phyloP scores from a whole-genome alignment of 2,113 vertebrate genomes.

The Lycaon pictus region DNA sequence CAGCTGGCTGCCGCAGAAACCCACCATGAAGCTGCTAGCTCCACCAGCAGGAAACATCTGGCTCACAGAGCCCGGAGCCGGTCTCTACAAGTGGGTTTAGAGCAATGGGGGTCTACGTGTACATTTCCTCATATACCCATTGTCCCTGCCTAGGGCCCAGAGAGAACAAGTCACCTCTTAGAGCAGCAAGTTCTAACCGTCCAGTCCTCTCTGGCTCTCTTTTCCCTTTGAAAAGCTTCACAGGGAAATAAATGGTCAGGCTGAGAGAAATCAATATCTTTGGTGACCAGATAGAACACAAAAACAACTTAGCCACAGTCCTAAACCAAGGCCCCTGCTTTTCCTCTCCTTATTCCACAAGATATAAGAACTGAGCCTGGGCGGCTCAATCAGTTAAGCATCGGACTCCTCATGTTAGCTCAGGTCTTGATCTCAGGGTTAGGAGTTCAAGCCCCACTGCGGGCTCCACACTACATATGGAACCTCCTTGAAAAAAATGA shows the following conservation, averaged over 20 bases:
- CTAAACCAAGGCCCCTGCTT: background rate
- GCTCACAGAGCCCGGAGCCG: rapidly evolving
- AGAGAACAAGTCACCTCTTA: background rate
- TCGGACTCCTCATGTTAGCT: background rate
- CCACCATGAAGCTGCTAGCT: background rate
- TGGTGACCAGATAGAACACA: background rate
- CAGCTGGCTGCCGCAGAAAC: background rate
- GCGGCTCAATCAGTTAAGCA: background rate
- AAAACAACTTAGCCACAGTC: background rate
- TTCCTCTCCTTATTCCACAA: background rate
- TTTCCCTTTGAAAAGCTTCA: too few species aligned
- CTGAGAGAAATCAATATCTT: background rate
- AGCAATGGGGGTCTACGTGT: background rate
- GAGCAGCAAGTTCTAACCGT: background rate
- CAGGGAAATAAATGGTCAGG: background rate
- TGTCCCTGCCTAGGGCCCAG: background rate
- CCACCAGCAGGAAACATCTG: background rate
- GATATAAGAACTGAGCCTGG: background rate
- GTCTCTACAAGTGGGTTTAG: background rate
- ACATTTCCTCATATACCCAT: background rate
- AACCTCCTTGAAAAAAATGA: background rate
- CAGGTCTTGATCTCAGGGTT: background rate
- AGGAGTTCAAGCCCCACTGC: background rate
- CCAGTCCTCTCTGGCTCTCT: background rate
- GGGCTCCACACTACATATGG: background rate